phyloP scores from a whole-genome alignment of 2,888 invertebrate genomes.

The Acronicta alni region DNA sequence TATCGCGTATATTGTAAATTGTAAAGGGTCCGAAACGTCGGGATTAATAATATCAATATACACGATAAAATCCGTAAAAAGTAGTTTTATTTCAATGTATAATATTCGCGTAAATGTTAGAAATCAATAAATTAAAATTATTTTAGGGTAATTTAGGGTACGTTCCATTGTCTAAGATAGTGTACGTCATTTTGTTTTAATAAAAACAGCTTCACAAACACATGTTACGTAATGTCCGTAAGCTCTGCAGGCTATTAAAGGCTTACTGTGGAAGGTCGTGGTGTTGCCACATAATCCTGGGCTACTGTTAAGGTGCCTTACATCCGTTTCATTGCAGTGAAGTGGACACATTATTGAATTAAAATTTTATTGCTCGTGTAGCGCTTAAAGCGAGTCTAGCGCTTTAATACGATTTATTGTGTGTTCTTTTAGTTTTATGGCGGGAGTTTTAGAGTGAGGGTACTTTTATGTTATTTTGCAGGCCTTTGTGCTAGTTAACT shows the following conservation, averaged over 20 bases:
- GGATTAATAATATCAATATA: too few relatives aligned
- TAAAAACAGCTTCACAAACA: constrained; percentile 11
- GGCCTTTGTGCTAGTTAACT: neutral
- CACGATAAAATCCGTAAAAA: too few relatives aligned
- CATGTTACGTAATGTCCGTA: constrained; percentile 28
- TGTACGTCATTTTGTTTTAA: neutral
- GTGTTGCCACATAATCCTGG: constrained; percentile 25
- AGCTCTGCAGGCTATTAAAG: constrained; percentile 34
- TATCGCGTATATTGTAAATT: too few relatives aligned
- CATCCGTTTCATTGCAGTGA: constrained; percentile 13
- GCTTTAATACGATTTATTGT: constrained; percentile 38
- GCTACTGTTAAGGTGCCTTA: constrained; percentile 22
- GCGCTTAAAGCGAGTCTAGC: constrained; percentile 26
- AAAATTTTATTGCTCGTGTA: constrained; percentile 35
- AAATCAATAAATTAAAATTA: too few relatives aligned
- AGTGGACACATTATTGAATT: constrained; percentile 35
- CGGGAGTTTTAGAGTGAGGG: constrained; percentile 12
- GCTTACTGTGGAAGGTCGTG: constrained; percentile 35
- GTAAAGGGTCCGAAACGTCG: too few relatives aligned
- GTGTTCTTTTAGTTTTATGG: constrained; percentile 35
- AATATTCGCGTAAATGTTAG: too few relatives aligned
- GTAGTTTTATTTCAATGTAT: too few relatives aligned
- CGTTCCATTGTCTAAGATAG: neutral
- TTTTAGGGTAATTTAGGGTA: too few relatives aligned
- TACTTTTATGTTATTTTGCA: constrained; percentile 22